Evolutionary conservation across 2,888 invertebrate genomes (phyloP).

Genomic region (Drosophila imparisetae): DNA sequence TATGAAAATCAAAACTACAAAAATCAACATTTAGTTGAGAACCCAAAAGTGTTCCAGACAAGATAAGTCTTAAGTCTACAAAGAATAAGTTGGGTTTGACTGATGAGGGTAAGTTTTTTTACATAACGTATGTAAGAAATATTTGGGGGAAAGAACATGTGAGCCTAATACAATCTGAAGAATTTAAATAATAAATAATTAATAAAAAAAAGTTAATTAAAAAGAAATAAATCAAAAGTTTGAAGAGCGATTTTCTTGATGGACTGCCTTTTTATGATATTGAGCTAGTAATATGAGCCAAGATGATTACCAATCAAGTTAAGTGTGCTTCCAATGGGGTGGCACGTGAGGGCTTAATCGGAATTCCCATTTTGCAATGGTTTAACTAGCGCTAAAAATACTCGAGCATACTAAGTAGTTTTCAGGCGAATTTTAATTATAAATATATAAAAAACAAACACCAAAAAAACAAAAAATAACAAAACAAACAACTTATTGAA

Average conservation of each 20-base stretch:
- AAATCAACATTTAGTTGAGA: not conserved
- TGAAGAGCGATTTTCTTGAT: no score
- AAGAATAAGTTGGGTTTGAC: not conserved
- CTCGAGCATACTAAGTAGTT: conserved; percentile 4
- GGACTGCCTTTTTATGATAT: not conserved
- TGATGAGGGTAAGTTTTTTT: not conserved
- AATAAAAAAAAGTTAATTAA: not conserved
- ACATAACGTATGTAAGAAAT: not conserved
- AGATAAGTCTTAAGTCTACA: not conserved
- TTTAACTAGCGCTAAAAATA: conserved; percentile 34
- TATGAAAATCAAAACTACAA: not conserved
- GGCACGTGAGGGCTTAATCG: not conserved
- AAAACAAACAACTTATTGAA: conserved; percentile 21
- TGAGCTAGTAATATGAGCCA: not conserved
- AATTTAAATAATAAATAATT: not conserved
- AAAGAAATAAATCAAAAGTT: not conserved
- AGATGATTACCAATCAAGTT: conserved; percentile 22
- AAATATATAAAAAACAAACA: conserved; percentile 2
- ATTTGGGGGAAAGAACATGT: not conserved
- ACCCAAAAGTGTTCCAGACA: not conserved
- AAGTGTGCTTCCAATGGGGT: not conserved
- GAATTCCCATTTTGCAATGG: not conserved
- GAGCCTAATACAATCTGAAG: not conserved
- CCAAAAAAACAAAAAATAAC: not conserved
- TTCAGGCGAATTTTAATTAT: conserved; percentile 26